Conservation (phyloP, 2,113 vertebrate species). For the Cryptomyrus ogoouensis region DNA sequence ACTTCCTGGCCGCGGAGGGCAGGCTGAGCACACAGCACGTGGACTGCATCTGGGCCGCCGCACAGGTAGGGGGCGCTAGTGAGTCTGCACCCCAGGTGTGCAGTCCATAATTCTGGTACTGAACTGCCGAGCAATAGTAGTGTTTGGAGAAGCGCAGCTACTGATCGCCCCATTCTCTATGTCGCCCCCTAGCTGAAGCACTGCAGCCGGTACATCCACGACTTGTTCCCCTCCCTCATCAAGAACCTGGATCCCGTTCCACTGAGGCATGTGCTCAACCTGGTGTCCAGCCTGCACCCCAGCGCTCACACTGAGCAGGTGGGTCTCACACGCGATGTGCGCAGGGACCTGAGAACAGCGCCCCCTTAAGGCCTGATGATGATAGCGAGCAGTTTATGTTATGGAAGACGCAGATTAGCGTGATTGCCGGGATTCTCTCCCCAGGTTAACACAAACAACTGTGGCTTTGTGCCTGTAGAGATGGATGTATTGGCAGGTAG, state of each 20-base stretch:
- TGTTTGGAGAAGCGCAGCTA: background rate
- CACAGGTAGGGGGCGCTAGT: slow-evolving; percentile 70
- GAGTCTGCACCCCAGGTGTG: background rate
- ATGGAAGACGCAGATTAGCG: background rate
- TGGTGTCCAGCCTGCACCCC: slow-evolving; percentile 92
- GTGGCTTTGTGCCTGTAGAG: background rate
- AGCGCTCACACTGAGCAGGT: slow-evolving; percentile 98
- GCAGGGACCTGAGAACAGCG: background rate
- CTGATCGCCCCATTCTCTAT: background rate
- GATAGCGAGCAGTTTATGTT: background rate
- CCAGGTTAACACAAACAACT: background rate
- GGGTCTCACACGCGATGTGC: slow-evolving; percentile 21
- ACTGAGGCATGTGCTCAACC: slow-evolving; percentile 90
- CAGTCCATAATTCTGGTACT: background rate
- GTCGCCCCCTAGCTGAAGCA: slow-evolving; percentile 78
- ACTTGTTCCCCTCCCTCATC: slow-evolving; percentile 95
- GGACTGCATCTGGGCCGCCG: slow-evolving; percentile 98
- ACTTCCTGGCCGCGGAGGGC: slow-evolving; percentile 95
- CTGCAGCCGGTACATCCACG: slow-evolving; percentile 97
- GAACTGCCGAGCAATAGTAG: background rate
- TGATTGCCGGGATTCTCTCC: background rate
- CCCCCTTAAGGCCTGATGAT: background rate
- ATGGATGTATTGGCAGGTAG: background rate
- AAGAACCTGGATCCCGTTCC: slow-evolving; percentile 98
- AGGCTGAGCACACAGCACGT: slow-evolving; percentile 94